phyloP scores from a whole-genome alignment of 2,113 vertebrate genomes.

The Scopus umbretta region DNA sequence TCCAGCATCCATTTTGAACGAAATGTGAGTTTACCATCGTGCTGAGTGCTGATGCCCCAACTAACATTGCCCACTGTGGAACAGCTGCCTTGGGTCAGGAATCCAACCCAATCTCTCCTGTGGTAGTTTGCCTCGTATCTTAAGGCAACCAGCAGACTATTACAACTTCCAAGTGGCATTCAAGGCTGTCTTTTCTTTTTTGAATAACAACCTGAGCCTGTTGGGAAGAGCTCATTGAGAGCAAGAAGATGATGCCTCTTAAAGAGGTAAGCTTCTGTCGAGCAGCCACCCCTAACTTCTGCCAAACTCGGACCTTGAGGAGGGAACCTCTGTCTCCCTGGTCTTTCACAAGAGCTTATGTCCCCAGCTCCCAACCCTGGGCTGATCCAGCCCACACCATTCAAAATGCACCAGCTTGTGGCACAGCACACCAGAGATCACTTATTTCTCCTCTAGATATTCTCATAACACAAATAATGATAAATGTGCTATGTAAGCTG shows the following conservation, averaged over 20 bases:
- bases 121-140: neutral
- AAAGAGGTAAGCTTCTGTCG: neutral
- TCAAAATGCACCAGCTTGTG: neutral
- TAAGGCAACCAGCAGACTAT: neutral
- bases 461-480: neutral
- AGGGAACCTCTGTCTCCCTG: neutral
- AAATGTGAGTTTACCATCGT: neutral
- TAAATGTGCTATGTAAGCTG: neutral
- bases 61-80: fast-evolving
- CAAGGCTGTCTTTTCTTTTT: neutral
- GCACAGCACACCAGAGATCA: neutral
- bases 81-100: neutral
- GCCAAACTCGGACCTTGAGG: too few relatives aligned
- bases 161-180: neutral
- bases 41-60: neutral
- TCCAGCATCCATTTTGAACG: neutral
- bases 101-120: neutral
- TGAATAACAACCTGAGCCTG: neutral
- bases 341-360: neutral
- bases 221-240: neutral
- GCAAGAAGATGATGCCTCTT: neutral
- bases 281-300: neutral
- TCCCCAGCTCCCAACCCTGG: neutral
- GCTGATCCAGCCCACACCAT: neutral
- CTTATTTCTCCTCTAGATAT: neutral